Conservation (phyloP, 2,113 vertebrate genomes). For the Ranitomeya imitator region DNA sequence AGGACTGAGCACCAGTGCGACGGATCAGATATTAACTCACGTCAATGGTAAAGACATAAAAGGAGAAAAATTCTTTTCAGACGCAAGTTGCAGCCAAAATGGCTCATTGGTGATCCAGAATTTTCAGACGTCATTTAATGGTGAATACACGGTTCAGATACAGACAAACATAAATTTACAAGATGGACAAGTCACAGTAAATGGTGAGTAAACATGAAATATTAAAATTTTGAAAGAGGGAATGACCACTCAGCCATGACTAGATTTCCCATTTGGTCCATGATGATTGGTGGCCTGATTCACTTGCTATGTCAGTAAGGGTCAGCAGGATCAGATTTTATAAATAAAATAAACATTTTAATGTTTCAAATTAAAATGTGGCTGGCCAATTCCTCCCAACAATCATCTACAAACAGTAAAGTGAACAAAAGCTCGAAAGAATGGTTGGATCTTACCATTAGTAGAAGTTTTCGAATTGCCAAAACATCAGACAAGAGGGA, state of each 20-base stretch:
- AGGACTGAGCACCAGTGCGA: background rate
- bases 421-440: too few species aligned
- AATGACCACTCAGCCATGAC: background rate
- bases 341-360: too few species aligned
- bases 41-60: background rate
- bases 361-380: too few species aligned
- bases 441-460: too few species aligned
- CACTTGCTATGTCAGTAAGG: too few species aligned
- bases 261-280: background rate
- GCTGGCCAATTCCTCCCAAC: too few species aligned
- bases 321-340: too few species aligned
- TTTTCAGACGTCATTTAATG: background rate
- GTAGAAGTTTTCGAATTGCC: too few species aligned
- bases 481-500: too few species aligned
- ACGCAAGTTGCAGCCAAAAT: background rate
- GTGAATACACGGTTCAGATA: conserved; percentile 29
- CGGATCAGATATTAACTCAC: conserved; percentile 3
- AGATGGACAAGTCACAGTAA: background rate
- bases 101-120: conserved; percentile 8
- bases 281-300: too few species aligned
- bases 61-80: background rate
- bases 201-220: conserved; percentile 5
- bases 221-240: background rate
- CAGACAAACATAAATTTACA: background rate
- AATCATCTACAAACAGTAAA: too few species aligned